Base-by-base conservation (phyloP, 2,888 invertebrate genomes). In the Pterobdella sp. region DNA sequence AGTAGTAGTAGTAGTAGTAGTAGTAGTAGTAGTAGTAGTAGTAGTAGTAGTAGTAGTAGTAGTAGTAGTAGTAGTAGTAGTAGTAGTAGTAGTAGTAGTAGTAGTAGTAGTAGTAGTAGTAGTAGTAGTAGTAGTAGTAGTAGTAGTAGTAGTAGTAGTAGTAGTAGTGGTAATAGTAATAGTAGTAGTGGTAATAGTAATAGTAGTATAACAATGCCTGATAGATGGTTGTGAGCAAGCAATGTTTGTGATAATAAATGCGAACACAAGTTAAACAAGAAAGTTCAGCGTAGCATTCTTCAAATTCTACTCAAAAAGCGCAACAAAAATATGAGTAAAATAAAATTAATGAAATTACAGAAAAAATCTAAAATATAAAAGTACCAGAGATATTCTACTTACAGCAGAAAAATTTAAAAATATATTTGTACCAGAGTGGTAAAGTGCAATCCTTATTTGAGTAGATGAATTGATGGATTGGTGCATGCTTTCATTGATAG, bases 21-120 rank as follows among this genome's bases (percentile, higher is more conserved):
- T 63, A 63, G 31, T 63, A 63, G 63, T 63, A 63, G 63, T 63
- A 63, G 31, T 63, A 63, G 63, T 63, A 63, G 63, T 63, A 31
- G 63, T 63, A 63, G 31, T n/a, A 63, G 63, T 63, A 63, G 63
- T 63, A 63, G 63, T 63, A 63, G 31, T 63, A 63, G 63, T 63
- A 63, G 63, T 63, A 63, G 63, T 63, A 63, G 63, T 63, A 63
- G 63, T 63, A 63, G 63, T 63, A 63, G 63, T 63, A 63, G 63
- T 63, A 63, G 63, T 63, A 63, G 31, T 63, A 63, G 63, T 63
- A 63, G 31, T 63, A 63, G 63, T 63, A 63, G 31, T 63, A 63
- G 63, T 63, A 63, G 63, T 63, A 63, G 63, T 63, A 63, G 63
- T 63, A 63, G 63, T 63, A 63, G 63, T 63, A 63, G 63, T 63